Conservation (phyloP, 2,888 invertebrate genomes). For the Cecidostiba fungosa region DNA sequence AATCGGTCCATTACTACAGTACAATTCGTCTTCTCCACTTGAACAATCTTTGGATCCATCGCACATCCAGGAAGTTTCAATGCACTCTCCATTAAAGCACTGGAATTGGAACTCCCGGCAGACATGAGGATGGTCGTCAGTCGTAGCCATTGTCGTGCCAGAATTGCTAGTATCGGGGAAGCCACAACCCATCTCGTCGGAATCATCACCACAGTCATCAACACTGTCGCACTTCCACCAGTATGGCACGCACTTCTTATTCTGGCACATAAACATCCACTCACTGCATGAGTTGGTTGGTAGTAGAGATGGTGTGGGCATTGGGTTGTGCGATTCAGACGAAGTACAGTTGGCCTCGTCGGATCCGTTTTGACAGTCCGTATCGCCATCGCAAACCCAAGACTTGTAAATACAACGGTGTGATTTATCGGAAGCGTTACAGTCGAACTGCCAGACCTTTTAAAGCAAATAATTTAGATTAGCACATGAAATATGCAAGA, state of each 20-base stretch:
- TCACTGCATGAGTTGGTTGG: slow-evolving; percentile 83
- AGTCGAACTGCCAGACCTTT: slow-evolving; percentile 82
- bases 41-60: slow-evolving; percentile 84
- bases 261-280: slow-evolving; percentile 90
- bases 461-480: not conserved
- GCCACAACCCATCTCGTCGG: slow-evolving; percentile 87
- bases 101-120: slow-evolving; percentile 83
- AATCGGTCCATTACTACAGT: slow-evolving; percentile 76
- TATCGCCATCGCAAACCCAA: slow-evolving; percentile 91
- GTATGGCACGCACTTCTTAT: slow-evolving; percentile 87
- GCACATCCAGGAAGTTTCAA: slow-evolving; percentile 84
- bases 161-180: slow-evolving; percentile 64
- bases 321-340: slow-evolving; percentile 78
- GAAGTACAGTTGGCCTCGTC: slow-evolving; percentile 88
- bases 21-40: slow-evolving; percentile 84
- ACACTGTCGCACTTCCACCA: slow-evolving; percentile 92
- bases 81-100: slow-evolving; percentile 83
- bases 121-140: slow-evolving; percentile 69
- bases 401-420: slow-evolving; percentile 86
- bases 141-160: slow-evolving; percentile 63
- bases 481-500: not conserved
- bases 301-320: slow-evolving; percentile 65
- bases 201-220: slow-evolving; percentile 88
- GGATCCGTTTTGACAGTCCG: slow-evolving; percentile 88
- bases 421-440: slow-evolving; percentile 79